Conservation (phyloP, 2,888 invertebrate species). For the Erannis defoliaria region DNA sequence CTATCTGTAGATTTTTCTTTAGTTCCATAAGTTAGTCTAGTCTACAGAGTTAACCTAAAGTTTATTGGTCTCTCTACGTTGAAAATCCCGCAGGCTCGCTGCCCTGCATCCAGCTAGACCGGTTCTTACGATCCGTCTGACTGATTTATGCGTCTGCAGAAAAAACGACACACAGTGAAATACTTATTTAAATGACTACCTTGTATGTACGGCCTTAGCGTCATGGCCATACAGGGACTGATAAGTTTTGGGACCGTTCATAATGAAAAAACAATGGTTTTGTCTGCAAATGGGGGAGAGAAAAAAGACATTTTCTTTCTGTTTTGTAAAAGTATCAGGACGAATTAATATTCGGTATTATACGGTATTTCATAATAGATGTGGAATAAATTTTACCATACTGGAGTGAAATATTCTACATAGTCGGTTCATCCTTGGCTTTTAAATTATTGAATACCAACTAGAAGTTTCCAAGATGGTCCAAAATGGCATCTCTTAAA, state of each 20-base stretch:
- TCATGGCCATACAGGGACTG: slow-evolving; percentile 30
- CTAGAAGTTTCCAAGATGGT: too few species aligned
- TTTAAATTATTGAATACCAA: too few species aligned
- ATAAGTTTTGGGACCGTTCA: slow-evolving; percentile 10
- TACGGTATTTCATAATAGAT: not conserved
- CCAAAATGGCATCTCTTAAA: too few species aligned
- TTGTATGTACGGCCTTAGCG: slow-evolving; percentile 32
- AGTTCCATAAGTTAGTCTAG: too few species aligned
- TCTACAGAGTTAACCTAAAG: not conserved
- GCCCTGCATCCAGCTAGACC: slow-evolving; percentile 38
- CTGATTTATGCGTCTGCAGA: slow-evolving; percentile 39
- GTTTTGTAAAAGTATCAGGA: not conserved
- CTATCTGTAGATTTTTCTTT: not conserved
- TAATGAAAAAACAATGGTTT: slow-evolving; percentile 13
- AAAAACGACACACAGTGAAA: slow-evolving; percentile 29
- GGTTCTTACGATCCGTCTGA: slow-evolving; percentile 31
- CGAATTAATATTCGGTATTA: not conserved
- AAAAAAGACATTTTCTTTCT: slow-evolving; percentile 10
- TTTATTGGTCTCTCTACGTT: not conserved
- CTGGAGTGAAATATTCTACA: too few species aligned
- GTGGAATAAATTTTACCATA: not conserved
- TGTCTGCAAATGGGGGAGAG: not conserved
- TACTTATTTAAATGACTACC: slow-evolving; percentile 40
- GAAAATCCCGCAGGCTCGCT: slow-evolving; percentile 15
- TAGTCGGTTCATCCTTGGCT: too few species aligned